Percentiles rank a stretch among this genome's conserved stretches.
Evolutionary conservation across 2,888 invertebrate species (phyloP).

Genomic region (Xestoiulus laeticollis): DNA sequence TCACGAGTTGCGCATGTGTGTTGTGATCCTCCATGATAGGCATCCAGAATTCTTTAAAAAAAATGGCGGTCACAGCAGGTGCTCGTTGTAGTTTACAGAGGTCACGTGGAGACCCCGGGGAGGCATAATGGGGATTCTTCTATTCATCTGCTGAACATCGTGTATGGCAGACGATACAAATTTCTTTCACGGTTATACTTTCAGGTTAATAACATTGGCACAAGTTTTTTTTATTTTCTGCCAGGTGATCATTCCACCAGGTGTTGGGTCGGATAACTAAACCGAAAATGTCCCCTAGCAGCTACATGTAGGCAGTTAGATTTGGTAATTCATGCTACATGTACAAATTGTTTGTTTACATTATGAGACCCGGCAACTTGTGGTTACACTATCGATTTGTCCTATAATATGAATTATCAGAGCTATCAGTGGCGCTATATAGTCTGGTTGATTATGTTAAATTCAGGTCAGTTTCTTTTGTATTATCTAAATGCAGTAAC

Average conservation of each 20-base stretch:
- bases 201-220: conserved; percentile 14
- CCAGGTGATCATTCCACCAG: conserved; percentile 22
- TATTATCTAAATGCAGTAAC: neutral
- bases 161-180: neutral
- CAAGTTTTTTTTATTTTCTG: neutral
- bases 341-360: no score
- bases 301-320: no score
- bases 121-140: neutral
- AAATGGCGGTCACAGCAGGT: neutral
- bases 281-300: neutral
- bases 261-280: neutral
- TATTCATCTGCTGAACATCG: neutral
- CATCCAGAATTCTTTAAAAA: neutral
- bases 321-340: no score
- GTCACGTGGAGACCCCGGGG: neutral
- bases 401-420: neutral
- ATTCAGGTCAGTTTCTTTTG: neutral
- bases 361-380: no score
- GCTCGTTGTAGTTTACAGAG: neutral
- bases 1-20: conserved; percentile 17
- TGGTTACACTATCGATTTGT: no score
- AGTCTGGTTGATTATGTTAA: neutral
- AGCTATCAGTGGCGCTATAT: neutral
- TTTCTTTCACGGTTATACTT: neutral
- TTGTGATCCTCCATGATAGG: conserved; percentile 3